Evolutionary conservation across 2,797 vertebrate genomes (phyloP), one percentile per base, ranked within the genome.

Genomic region (Falco peregrinus): DNA sequence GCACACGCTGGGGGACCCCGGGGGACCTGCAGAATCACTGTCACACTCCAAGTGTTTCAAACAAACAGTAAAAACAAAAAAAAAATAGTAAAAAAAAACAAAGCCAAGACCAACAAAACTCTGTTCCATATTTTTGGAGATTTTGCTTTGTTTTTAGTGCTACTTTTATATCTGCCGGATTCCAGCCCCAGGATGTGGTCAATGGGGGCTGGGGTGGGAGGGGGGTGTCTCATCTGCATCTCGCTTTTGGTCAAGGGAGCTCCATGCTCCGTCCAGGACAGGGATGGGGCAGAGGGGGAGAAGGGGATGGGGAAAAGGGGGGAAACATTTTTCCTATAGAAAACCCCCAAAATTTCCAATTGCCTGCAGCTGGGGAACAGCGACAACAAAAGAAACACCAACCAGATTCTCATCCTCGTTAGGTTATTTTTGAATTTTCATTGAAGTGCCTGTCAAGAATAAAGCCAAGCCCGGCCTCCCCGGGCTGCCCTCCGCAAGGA

Each of bases 381-480:
- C 74, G 48, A 60, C 50, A 6, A 31, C 41, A 63, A 59, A 64
- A 37, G 83, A 63, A 59, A 53, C 59, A 74, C 47, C 60, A 22
- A 48, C 51, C 89, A n/a, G 61, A 12, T 74, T 56, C 39, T 51
- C 56, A 31, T 20, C 87, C 24, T 24, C 45, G 9, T 59, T 39
- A 29, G 39, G 75, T 84, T 78, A 15, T 69, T 53, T 54, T 37
- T 37, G 82, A 85, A 57, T 51, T 57, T 67, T 67, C 45, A 7
- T 5, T 31, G 76, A 83, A 75, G 90, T n/a, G 93, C 89, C 79
- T 75, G 93, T 95, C 90, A 13, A 33, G 73, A 39, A 48, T 37
- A 31, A 41, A 50, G 74, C 59, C 74, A 26, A 26, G 22, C 45
- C 74, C 74, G 39, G 73, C 56, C 57, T 22, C 47, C 57, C 45